phyloP scores from a whole-genome alignment of 2,113 vertebrate genomes.

The Crotophaga sulcirostris region DNA sequence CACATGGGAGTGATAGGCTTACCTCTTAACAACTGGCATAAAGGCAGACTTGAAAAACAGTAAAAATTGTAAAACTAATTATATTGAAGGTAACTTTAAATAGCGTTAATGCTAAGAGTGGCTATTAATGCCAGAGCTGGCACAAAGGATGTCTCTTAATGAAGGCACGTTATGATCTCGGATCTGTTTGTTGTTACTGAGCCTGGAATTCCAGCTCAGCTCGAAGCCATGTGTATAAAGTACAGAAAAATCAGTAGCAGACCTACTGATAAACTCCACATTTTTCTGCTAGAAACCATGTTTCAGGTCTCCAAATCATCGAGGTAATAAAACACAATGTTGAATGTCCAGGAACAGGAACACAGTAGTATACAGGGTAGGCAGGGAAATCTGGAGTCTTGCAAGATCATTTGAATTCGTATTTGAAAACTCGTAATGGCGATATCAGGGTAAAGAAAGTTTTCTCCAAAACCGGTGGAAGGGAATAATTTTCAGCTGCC shows the following conservation, averaged over 20 bases:
- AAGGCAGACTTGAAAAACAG: background rate
- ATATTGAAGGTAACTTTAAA: background rate
- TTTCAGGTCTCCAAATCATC: constrained; percentile 1
- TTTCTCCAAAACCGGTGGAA: background rate
- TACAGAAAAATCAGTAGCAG: constrained; percentile 25
- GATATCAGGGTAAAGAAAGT: background rate
- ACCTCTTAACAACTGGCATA: background rate
- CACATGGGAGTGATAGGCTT: background rate
- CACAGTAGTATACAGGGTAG: background rate
- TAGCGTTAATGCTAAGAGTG: background rate
- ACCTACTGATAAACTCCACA: constrained; percentile 19
- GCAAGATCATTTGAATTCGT: background rate
- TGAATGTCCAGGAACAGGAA: constrained; percentile 5
- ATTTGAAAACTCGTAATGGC: background rate
- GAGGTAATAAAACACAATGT: background rate
- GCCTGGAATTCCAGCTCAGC: constrained; percentile 18
- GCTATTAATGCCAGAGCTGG: background rate
- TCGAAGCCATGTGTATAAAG: constrained; percentile 11
- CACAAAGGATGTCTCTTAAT: background rate
- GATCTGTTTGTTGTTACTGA: constrained; percentile 58
- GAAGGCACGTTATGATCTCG: constrained; percentile 12
- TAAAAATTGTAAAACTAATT: background rate
- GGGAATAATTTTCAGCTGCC: constrained; percentile 21
- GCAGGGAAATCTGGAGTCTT: background rate
- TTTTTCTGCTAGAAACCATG: background rate